Evolutionary conservation across 2,113 vertebrate genomes (phyloP).

Genomic region (Ceyx cyanopectus): DNA sequence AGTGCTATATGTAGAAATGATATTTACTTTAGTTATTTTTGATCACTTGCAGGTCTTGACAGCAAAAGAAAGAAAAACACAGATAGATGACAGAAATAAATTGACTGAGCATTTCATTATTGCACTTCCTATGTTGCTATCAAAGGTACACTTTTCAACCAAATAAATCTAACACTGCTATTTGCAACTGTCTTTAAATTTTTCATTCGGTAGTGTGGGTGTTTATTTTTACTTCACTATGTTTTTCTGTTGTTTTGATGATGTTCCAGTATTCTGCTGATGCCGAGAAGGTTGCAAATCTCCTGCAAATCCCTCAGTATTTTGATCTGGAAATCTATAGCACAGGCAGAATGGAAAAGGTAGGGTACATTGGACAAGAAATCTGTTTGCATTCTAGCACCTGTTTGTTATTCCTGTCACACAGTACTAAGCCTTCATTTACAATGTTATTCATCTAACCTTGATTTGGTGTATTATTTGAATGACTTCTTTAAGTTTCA

Average conservation of each 20-base stretch:
- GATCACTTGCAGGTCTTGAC: slow-evolving; percentile 89
- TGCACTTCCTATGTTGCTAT: slow-evolving; percentile 96
- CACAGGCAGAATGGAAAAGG: slow-evolving; percentile 98
- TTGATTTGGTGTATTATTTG: neutral
- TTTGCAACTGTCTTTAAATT: neutral
- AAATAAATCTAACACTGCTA: neutral
- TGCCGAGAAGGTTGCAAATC: slow-evolving; percentile 97
- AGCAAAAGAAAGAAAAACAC: slow-evolving; percentile 98
- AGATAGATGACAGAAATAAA: slow-evolving; percentile 98
- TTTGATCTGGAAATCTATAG: slow-evolving; percentile 99
- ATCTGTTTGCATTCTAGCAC: neutral
- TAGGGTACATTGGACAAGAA: slow-evolving; percentile 19
- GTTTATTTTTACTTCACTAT: neutral
- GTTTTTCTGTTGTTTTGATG: neutral
- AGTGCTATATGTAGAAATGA: neutral
- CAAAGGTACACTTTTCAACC: slow-evolving; percentile 84
- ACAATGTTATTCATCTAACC: neutral
- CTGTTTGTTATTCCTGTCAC: neutral
- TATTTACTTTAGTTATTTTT: slow-evolving; percentile 23
- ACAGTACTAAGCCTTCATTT: neutral
- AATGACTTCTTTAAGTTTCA: neutral
- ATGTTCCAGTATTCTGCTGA: slow-evolving; percentile 92
- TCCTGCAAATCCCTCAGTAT: slow-evolving; percentile 96
- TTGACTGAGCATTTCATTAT: slow-evolving; percentile 98
- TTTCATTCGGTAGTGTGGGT: neutral